Evolutionary conservation across 2,797 vertebrate genomes (phyloP).

Genomic region (Austrolebias charrua): DNA sequence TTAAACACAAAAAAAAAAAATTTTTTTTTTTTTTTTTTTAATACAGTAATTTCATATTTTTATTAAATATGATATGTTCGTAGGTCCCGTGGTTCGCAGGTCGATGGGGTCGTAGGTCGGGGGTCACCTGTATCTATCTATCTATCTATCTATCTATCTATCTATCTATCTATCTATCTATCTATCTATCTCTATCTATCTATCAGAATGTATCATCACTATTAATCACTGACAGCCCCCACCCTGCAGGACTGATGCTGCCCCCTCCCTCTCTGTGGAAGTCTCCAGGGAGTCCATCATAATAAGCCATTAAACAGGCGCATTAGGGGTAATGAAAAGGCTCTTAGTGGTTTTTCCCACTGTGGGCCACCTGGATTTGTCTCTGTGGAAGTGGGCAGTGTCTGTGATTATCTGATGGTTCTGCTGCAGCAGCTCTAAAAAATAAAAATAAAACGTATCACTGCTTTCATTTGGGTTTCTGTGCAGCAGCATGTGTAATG

Average conservation of each 20-base stretch:
- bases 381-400: conserved; percentile 47
- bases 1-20: too few species aligned
- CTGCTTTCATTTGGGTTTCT: neutral
- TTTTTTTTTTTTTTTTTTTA: too few species aligned
- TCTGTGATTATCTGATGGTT: conserved; percentile 31
- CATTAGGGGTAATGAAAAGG: conserved; percentile 86
- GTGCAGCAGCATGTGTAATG: too few species aligned
- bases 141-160: too few species aligned
- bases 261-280: conserved; percentile 50
- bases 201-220: neutral
- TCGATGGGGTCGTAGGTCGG: too few species aligned
- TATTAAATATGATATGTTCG: too few species aligned
- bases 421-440: neutral
- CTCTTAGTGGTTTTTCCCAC: conserved; percentile 81
- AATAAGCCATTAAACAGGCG: conserved; percentile 84
- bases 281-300: conserved; percentile 82
- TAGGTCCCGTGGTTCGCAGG: too few species aligned
- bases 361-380: conserved; percentile 77
- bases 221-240: conserved; percentile 43
- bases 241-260: conserved; percentile 67
- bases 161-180: too few species aligned
- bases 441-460: neutral
- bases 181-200: conserved; percentile 30
- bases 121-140: too few species aligned
- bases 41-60: too few species aligned